phyloP scores from a whole-genome alignment of 2,797 vertebrate genomes.

The Kryptopterus vitreolus region DNA sequence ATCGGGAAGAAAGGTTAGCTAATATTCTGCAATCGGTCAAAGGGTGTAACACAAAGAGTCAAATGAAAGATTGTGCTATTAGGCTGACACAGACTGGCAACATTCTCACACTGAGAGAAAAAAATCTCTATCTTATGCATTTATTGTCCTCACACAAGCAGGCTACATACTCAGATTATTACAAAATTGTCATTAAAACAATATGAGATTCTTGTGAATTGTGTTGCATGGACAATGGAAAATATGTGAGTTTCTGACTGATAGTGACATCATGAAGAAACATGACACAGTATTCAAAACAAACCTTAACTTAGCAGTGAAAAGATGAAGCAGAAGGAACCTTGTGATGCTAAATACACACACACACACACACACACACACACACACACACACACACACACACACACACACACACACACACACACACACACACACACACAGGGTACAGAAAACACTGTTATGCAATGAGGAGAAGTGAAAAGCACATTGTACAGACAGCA shows the following conservation, averaged over 20 bases:
- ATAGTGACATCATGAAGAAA: background rate
- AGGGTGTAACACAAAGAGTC: background rate
- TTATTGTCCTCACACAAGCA: background rate
- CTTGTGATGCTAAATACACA: background rate
- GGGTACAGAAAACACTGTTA: background rate
- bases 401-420: background rate
- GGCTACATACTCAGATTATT: background rate
- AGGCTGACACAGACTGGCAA: background rate
- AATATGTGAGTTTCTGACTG: background rate
- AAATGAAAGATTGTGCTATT: background rate
- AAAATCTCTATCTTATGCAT: background rate
- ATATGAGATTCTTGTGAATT: background rate
- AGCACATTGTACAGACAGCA: background rate
- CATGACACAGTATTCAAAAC: background rate
- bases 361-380: constrained; percentile 7
- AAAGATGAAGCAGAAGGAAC: background rate
- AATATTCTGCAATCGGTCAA: constrained; percentile 15
- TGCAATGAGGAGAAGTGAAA: background rate
- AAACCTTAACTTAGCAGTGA: background rate
- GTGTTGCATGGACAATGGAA: too few species aligned
- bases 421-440: background rate
- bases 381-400: background rate
- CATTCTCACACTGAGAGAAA: background rate
- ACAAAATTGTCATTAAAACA: background rate
- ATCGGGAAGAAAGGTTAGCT: constrained; percentile 26